Conservation (phyloP, 1,140 invertebrate species). For the Atta texana region DNA sequence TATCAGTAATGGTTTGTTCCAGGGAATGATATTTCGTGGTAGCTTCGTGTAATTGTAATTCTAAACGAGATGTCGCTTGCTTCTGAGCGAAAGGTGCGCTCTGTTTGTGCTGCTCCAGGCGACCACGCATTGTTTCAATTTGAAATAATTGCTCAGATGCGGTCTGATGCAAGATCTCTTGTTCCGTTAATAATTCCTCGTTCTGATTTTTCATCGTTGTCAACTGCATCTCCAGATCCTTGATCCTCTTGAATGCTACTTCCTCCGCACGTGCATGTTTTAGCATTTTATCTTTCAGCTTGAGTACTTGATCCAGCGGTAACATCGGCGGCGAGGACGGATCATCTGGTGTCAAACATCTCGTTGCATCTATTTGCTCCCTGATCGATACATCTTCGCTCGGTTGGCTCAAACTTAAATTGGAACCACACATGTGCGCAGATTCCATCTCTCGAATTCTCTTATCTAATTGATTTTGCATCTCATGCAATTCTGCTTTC, state of each 20-base stretch:
- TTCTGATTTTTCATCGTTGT: constrained; percentile 87
- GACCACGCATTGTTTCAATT: constrained; percentile 92
- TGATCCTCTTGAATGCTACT: constrained; percentile 90
- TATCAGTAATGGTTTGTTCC: constrained; percentile 80
- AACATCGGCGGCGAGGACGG: constrained; percentile 82
- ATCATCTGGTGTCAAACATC: constrained; percentile 84
- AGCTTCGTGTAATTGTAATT: constrained; percentile 89
- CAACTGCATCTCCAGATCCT: constrained; percentile 92
- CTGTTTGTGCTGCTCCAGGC: constrained; percentile 92
- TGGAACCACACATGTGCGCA: constrained; percentile 87
- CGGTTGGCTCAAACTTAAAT: constrained; percentile 89
- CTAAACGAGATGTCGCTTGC: constrained; percentile 89
- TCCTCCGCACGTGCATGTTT: constrained; percentile 91
- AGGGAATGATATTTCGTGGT: constrained; percentile 80
- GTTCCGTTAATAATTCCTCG: constrained; percentile 92
- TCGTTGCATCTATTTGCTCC: constrained; percentile 87
- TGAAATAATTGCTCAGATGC: constrained; percentile 92
- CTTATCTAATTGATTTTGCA: constrained; percentile 88
- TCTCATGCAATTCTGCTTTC: constrained; percentile 87
- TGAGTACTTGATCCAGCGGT: constrained; percentile 87
- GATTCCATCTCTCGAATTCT: constrained; percentile 90
- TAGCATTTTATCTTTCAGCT: constrained; percentile 89
- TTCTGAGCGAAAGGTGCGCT: constrained; percentile 90
- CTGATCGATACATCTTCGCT: constrained; percentile 93
- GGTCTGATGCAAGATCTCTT: constrained; percentile 92